Percentiles rank a stretch among this genome's conserved stretches.
phyloP scores from a whole-genome alignment of 2,888 invertebrate species.

The Drosophila gaucha region DNA sequence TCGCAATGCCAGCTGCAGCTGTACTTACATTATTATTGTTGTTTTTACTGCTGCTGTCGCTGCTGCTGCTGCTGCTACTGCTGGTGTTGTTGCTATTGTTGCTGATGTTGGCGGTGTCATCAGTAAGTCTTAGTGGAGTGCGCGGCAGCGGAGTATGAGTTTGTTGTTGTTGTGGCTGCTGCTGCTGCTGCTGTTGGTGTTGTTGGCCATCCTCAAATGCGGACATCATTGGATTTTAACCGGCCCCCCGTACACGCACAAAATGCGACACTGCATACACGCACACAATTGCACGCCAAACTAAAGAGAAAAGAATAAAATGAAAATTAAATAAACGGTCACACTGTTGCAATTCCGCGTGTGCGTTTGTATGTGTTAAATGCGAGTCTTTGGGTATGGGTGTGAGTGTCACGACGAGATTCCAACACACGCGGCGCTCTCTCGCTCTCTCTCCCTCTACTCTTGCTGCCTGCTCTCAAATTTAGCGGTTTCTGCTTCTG shows the following conservation, averaged over 20 bases:
- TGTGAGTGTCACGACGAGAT: conserved; percentile 36
- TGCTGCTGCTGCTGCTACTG: neutral
- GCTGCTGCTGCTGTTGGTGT: conserved; percentile 2
- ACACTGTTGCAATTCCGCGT: conserved; percentile 61
- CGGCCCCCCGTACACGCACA: conserved; percentile 49
- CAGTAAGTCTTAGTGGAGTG: conserved; percentile 33
- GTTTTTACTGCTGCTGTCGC: neutral
- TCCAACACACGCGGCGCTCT: conserved; percentile 61
- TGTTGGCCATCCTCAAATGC: conserved; percentile 57
- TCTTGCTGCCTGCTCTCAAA: conserved; percentile 13
- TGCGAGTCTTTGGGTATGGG: conserved; percentile 15
- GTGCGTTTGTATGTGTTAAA: conserved; percentile 9
- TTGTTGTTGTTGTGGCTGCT: conserved; percentile 15
- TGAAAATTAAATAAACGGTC: conserved; percentile 43
- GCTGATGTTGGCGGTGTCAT: conserved; percentile 33
- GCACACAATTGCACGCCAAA: conserved; percentile 19
- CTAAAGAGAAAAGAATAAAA: conserved; percentile 24
- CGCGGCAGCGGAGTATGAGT: conserved; percentile 11
- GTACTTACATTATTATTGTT: conserved; percentile 64
- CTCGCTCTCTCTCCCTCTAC: conserved; percentile 11
- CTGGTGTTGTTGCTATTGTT: conserved; percentile 20
- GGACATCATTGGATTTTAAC: conserved; percentile 66
- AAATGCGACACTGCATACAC: conserved; percentile 46
- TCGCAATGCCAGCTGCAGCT: conserved; percentile 30
- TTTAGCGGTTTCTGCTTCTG: conserved; percentile 23